Base-by-base conservation (phyloP, 2,888 invertebrate genomes). In the Pimpla rufipes region DNA sequence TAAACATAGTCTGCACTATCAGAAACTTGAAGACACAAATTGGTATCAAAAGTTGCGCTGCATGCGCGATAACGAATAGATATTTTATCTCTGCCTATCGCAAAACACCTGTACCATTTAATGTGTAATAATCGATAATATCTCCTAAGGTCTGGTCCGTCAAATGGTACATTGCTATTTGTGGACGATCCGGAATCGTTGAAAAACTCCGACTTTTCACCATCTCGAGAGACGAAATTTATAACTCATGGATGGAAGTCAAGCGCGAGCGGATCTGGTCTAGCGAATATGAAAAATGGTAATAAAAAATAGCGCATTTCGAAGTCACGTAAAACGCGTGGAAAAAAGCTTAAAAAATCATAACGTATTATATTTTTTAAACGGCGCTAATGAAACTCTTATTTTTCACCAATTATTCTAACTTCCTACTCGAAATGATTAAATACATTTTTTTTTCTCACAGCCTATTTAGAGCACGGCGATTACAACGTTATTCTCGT, bases 241-340 rank as follows among this genome's bases (percentile, higher is more conserved):
- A 91, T 94, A 47, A 93, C 94, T 29, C 94, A 94, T 76, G 94
- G 94, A n/a, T 94, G 94, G 94, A 93, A 94, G 70, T 93, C 94
- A 0, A 93, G 93, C 77, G 92, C 92, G 45, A 90, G 90, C 47
- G 93, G 93, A 50, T 88, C 90, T 5, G 93, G 93, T 87, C 91
- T 93, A 47, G 47, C 88, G 16, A 86, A 91, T 1, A 89, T 94
- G 87, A 94, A 93, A 90, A 88, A 93, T 77, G 93, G 93, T 93
- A 3, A 79, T 21, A n/a, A 75, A 40, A 35, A 45, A 3, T 13
- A 2, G 55, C 8, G n/a, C n/a, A 55, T 23, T 23, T 23, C 8
- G 2, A 23, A 23, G 11, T 42, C 10, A n/a, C n/a, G n/a, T n/a
- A 29, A 29, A 29, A 29, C 3, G 5, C 2, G 29, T 3, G 5